A percentile compares a stretch with the other conserved stretches of the same genome.
phyloP scores from a whole-genome alignment of 2,888 invertebrate genomes.

The Ectemnius lituratus region DNA sequence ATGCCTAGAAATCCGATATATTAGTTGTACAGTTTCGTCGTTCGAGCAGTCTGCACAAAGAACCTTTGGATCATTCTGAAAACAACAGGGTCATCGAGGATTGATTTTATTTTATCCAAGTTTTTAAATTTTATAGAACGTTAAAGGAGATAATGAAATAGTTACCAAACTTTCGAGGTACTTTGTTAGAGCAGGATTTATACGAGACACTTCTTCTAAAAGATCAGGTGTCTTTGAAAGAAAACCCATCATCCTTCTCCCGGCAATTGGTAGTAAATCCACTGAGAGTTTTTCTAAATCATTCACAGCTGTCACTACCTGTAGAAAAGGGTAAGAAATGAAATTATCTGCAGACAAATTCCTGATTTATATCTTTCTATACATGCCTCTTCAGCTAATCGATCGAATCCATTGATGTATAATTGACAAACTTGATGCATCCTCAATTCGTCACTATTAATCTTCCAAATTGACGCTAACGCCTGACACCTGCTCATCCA shows the following conservation, averaged over 20 bases:
- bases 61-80: conserved; percentile 62
- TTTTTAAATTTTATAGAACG: too few relatives aligned
- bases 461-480: conserved; percentile 87
- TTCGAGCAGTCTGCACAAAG: conserved; percentile 71
- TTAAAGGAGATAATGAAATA: background rate
- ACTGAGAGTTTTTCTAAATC: conserved; percentile 85
- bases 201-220: conserved; percentile 85
- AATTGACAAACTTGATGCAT: conserved; percentile 87
- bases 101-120: background rate
- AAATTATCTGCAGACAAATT: background rate
- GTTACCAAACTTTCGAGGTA: conserved; percentile 84
- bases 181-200: conserved; percentile 87
- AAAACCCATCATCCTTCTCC: conserved; percentile 86
- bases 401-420: conserved; percentile 81
- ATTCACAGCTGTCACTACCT: conserved; percentile 83
- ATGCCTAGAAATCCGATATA: conserved; percentile 66
- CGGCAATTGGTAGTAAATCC: conserved; percentile 88
- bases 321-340: conserved; percentile 80
- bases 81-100: background rate
- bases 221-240: conserved; percentile 81
- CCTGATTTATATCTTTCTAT: conserved; percentile 12
- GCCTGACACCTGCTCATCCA: conserved; percentile 88
- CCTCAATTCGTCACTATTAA: conserved; percentile 86
- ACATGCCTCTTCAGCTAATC: conserved; percentile 83
- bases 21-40: conserved; percentile 70